Percentiles rank a stretch among this genome's conserved stretches.
These are phyloP conservation scores for Halichoerus grypus DNA, from an alignment of 2,113 vertebrate genomes.

Conservation along the genomic window DNA sequence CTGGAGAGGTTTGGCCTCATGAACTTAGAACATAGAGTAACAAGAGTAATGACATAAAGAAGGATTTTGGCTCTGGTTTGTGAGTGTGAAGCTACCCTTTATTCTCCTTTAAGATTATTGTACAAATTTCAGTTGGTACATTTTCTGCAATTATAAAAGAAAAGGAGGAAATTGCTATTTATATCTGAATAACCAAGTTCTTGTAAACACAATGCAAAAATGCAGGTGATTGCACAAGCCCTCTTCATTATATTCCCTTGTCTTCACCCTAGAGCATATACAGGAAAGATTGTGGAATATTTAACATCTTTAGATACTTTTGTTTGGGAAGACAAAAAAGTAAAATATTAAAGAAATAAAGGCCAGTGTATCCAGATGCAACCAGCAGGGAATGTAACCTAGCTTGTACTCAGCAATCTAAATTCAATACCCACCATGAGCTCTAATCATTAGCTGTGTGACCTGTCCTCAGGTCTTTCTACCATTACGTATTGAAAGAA, in stretches of 20 bases:
- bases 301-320: neutral
- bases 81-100: neutral
- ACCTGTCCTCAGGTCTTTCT: neutral
- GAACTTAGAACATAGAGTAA: neutral
- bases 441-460: neutral
- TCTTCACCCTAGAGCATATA: neutral
- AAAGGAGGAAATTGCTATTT: neutral
- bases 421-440: neutral
- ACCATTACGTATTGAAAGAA: neutral
- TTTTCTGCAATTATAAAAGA: neutral
- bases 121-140: neutral
- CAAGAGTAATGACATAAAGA: neutral
- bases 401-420: neutral
- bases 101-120: neutral
- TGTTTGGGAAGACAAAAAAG: neutral
- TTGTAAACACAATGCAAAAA: neutral
- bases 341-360: neutral
- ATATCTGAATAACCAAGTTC: neutral
- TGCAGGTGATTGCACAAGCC: neutral
- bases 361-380: neutral
- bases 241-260: neutral
- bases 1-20: neutral
- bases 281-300: neutral
- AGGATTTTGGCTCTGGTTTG: neutral
- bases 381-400: neutral